A percentile compares a stretch with the other conserved stretches of the same genome.
Evolutionary conservation across 2,113 vertebrate species (phyloP).

Genomic region (Vireo altiloquus): DNA sequence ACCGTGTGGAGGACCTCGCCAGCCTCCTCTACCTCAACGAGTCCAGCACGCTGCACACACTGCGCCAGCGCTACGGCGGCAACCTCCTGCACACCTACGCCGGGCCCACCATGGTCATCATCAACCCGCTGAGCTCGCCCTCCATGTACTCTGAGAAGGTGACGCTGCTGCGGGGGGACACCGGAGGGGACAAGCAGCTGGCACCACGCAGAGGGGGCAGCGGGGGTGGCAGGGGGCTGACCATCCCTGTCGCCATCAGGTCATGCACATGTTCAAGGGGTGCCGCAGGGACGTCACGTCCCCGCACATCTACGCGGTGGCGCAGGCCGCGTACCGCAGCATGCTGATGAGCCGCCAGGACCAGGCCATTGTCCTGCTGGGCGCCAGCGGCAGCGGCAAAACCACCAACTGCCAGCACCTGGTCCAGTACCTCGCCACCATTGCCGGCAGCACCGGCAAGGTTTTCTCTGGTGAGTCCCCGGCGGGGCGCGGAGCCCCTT

Average conservation of each 20-base stretch:
- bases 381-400: constrained; percentile 90
- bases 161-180: not conserved
- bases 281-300: constrained; percentile 90
- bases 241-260: constrained; percentile 64
- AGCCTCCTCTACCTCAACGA: constrained; percentile 93
- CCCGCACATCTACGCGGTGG: constrained; percentile 91
- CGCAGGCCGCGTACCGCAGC: constrained; percentile 88
- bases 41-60: constrained; percentile 88
- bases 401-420: constrained; percentile 95
- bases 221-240: not conserved
- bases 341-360: constrained; percentile 94
- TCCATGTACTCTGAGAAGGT: constrained; percentile 99
- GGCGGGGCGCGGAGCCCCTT: accelerated
- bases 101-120: constrained; percentile 86
- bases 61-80: constrained; percentile 91
- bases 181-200: not conserved
- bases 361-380: constrained; percentile 90
- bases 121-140: constrained; percentile 91
- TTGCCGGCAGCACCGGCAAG: constrained; percentile 88
- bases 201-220: accelerated
- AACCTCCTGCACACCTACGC: constrained; percentile 91
- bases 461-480: constrained; percentile 87
- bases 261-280: constrained; percentile 99
- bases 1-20: constrained; percentile 89
- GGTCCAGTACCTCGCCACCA: constrained; percentile 90